Base-by-base conservation (phyloP, 2,113 vertebrate genomes). In the Takifugu flavidus region DNA sequence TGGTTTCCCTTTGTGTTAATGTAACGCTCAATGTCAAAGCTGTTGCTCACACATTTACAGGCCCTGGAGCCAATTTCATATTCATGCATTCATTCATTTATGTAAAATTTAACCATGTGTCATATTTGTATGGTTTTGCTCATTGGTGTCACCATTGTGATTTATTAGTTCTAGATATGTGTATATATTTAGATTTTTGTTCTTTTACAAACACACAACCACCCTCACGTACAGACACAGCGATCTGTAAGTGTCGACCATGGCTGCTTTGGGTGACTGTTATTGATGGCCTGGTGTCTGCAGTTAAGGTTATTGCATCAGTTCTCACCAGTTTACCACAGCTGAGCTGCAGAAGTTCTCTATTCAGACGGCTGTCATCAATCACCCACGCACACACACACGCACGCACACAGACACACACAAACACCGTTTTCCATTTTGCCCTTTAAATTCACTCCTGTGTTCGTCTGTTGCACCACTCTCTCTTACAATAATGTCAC, bases 281-380 rank as follows among this genome's bases (percentile, higher is more conserved):
- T 89, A 89, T 88, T 89, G 85, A 90, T 86, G 82, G 57, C 70
- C 60, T 3, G 1, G 60, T 81, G 80, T 79, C 83, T 77, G 49
- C 68, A 74, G 74, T 86, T 90, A 85, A 89, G 83, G 86, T 87
- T 86, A 85, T 87, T 88, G 82, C 83, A 84, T 87, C 84, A 79
- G 53, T 83, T 86, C 80, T 74, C 75, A 52, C 70, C 69, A 70
- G 63, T 82, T 87, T 87, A 85, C 83, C 80, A 75, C 61, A 83
- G 70, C 82, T 54, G 55, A 76, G 75, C 54, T 68, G 13, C 56
- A 80, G 77, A 83, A 77, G 71, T 83, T 87, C 78, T 76, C 55
- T 66, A 56, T 60, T 70, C 63, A 78, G 81, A 82, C 75, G 51
- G 72, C 71, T 55, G 45, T 72, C 79, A 88, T 90, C 89, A 84